These are phyloP conservation scores for Gila orcuttii DNA, from an alignment of 2,113 vertebrate species.

Conservation along the genomic window DNA sequence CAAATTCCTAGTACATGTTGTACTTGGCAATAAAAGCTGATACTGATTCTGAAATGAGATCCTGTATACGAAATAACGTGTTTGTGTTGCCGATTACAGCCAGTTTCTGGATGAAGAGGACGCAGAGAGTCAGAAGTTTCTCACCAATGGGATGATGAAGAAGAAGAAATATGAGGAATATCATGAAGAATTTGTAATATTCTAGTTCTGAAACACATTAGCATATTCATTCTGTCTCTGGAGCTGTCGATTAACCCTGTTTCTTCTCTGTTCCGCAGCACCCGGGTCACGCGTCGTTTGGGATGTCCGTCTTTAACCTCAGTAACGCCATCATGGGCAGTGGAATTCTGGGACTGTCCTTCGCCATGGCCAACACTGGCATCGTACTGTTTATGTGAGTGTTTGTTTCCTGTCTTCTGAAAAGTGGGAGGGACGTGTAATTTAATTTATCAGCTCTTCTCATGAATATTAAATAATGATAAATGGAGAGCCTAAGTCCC, in stretches of 20 bases:
- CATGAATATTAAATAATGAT: neutral
- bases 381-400: slow-evolving; percentile 94
- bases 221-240: neutral
- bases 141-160: slow-evolving; percentile 86
- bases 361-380: slow-evolving; percentile 96
- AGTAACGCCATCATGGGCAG: slow-evolving; percentile 99
- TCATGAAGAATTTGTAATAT: slow-evolving; percentile 91
- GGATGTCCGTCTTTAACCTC: slow-evolving; percentile 96
- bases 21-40: no score
- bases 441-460: neutral
- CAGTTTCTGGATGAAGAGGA: slow-evolving; percentile 85
- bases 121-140: slow-evolving; percentile 90
- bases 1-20: no score
- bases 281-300: slow-evolving; percentile 88
- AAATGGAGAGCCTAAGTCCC: no score
- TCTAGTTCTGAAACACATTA: neutral
- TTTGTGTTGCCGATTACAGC: slow-evolving; percentile 70
- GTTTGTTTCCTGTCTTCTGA: neutral
- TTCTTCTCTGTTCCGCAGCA: slow-evolving; percentile 74
- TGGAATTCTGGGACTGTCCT: slow-evolving; percentile 93
- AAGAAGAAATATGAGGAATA: slow-evolving; percentile 90
- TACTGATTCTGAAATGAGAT: neutral
- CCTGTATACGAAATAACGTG: neutral
- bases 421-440: neutral
- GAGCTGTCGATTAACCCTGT: neutral